phyloP scores from a whole-genome alignment of 1,140 invertebrate genomes.

The Drosophila lacertosa region DNA sequence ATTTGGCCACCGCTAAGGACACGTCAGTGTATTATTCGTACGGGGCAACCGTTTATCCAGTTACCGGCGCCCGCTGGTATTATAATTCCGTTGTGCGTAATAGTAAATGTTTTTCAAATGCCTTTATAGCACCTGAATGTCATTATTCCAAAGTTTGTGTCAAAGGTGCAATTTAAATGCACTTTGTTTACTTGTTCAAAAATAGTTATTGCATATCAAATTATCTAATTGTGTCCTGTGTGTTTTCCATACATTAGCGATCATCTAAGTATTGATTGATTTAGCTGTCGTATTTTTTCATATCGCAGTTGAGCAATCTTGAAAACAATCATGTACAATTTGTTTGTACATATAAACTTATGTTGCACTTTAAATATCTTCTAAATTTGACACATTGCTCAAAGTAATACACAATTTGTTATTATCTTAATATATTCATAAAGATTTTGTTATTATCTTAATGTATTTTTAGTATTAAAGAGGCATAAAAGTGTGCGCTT shows the following conservation, averaged over 20 bases:
- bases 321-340: no score
- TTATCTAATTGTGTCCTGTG: background rate
- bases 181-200: background rate
- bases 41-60: background rate
- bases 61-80: background rate
- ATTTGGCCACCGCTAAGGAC: constrained; percentile 30
- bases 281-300: background rate
- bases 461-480: no score
- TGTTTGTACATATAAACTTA: no score
- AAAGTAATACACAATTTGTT: no score
- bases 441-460: no score
- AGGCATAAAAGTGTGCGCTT: background rate
- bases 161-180: background rate
- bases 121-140: background rate
- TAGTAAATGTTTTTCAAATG: constrained; percentile 9
- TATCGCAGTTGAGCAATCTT: no score
- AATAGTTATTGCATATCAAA: background rate
- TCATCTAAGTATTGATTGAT: background rate
- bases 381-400: background rate
- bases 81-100: constrained; percentile 14
- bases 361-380: background rate
- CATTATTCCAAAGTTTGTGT: background rate
- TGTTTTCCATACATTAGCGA: background rate
- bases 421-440: no score
- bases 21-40: constrained; percentile 37